Evolutionary conservation across 2,888 invertebrate species (phyloP).

Genomic region (Dione vanillae): DNA sequence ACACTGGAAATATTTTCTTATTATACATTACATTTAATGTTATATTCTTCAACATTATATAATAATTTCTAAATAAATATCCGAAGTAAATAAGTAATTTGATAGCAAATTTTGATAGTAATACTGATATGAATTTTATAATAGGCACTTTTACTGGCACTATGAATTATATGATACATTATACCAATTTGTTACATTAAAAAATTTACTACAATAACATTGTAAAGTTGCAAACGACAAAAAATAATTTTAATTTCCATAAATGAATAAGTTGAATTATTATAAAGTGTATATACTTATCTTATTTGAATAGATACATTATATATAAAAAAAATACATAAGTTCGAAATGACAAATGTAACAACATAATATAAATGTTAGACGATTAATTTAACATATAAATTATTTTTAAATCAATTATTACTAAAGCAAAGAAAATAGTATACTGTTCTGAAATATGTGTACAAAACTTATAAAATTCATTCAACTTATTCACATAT

Average conservation of each 20-base stretch:
- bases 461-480: background rate
- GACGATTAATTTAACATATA: too few relatives aligned
- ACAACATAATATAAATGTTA: too few relatives aligned
- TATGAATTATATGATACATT: conserved; percentile 30
- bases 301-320: too few relatives aligned
- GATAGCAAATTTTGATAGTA: conserved; percentile 46
- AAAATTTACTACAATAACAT: conserved; percentile 8
- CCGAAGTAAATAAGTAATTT: conserved; percentile 24
- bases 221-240: background rate
- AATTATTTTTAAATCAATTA: background rate
- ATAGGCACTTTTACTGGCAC: conserved; percentile 50
- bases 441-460: background rate
- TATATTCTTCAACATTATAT: conserved; percentile 1
- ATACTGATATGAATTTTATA: conserved; percentile 54
- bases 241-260: background rate
- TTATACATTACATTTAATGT: background rate
- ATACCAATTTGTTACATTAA: background rate
- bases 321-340: too few relatives aligned
- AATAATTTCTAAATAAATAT: conserved; percentile 1
- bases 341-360: too few relatives aligned
- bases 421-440: background rate
- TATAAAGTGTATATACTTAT: too few relatives aligned
- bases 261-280: background rate
- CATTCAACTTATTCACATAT: background rate
- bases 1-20: conserved; percentile 5